Conservation (phyloP, 2,797 vertebrate genomes). For the Gallinago stenura region DNA sequence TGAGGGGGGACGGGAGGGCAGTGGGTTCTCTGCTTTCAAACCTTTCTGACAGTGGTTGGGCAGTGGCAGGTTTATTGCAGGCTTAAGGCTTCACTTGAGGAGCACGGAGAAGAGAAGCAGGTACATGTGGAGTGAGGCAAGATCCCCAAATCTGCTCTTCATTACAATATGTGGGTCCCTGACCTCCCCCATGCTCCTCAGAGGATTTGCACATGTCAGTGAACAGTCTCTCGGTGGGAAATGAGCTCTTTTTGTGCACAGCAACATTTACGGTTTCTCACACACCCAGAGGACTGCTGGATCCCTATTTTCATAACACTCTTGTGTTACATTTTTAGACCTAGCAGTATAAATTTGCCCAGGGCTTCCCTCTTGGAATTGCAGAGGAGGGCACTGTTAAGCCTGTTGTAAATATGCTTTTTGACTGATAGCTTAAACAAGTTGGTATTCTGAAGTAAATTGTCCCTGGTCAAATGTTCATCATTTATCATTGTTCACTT, state of each 20-base stretch:
- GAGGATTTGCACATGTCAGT: not conserved
- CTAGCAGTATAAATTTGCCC: not conserved
- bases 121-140: not conserved
- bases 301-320: not conserved
- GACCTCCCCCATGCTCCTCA: rapidly evolving
- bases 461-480: not conserved
- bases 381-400: not conserved
- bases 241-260: not conserved
- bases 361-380: not conserved
- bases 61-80: not conserved
- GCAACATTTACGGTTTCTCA: rapidly evolving
- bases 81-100: not conserved
- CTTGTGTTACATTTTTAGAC: not conserved
- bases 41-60: not conserved
- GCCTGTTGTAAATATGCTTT: not conserved
- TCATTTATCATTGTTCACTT: not conserved
- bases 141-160: not conserved
- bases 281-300: not conserved
- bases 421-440: not conserved
- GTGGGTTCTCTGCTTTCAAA: not conserved
- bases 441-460: not conserved
- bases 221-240: not conserved
- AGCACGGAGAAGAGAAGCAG: not conserved
- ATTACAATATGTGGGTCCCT: not conserved
- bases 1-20: not conserved